These are phyloP conservation scores for Formica selysi DNA, from an alignment of 1,140 invertebrate genomes.

Conservation along the genomic window DNA sequence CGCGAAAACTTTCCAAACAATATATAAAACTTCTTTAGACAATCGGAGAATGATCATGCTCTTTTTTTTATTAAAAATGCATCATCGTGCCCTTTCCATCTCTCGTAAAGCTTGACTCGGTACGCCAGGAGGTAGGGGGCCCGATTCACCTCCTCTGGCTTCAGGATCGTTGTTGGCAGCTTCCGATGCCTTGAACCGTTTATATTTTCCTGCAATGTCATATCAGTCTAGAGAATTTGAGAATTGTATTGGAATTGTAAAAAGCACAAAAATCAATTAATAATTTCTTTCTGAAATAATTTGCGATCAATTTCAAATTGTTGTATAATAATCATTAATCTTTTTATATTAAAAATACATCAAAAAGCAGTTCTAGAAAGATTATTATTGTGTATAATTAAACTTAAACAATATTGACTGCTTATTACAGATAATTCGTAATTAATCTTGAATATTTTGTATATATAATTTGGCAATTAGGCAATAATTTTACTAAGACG, in stretches of 20 bases:
- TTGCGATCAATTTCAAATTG: neutral
- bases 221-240: neutral
- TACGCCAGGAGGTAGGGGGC: conserved; percentile 79
- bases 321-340: neutral
- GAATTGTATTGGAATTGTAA: neutral
- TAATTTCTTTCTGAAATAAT: neutral
- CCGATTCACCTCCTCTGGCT: conserved; percentile 75
- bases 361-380: neutral
- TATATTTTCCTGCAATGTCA: conserved; percentile 81
- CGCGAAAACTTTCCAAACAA: conserved; percentile 7
- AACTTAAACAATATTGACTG: neutral
- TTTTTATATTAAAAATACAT: too few relatives aligned
- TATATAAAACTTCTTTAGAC: conserved; percentile 31
- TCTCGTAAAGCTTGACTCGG: conserved; percentile 80
- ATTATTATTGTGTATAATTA: neutral
- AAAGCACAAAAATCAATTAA: neutral
- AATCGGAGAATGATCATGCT: neutral
- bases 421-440: neutral
- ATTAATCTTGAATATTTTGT: neutral
- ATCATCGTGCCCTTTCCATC: conserved; percentile 81
- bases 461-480: neutral
- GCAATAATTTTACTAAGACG: conserved; percentile 56
- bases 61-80: neutral
- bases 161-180: conserved; percentile 81
- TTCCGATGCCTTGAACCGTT: conserved; percentile 83